A percentile compares a stretch with the other conserved stretches of the same genome.
Conservation (phyloP, 2,113 vertebrate species). For the cat (Felis catus) region F.catus_Fca126_mat1.0 CM031412.1:57335001-57335500, state of each 20-base stretch:
- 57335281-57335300: neutral
- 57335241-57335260: neutral
- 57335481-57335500: neutral
- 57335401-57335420: neutral
- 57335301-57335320: neutral
- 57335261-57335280: neutral
- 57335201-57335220: neutral
- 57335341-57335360: neutral
- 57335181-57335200: neutral
- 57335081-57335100: too few species aligned
- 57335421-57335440: neutral
- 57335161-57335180: conserved; percentile 24
- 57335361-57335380: neutral
- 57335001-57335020: too few species aligned
- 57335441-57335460: neutral
- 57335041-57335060: too few species aligned
- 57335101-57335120: too few species aligned
- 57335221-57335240: neutral
- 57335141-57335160: too few species aligned
- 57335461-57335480: neutral
- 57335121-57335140: too few species aligned
- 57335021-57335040: too few species aligned
- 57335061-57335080: too few species aligned
- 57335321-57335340: neutral
- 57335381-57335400: neutral